A percentile compares a stretch with the other conserved stretches of the same genome.
Evolutionary conservation across 1,140 invertebrate species (phyloP).

Genomic region (Meloidogyne exigua): DNA sequence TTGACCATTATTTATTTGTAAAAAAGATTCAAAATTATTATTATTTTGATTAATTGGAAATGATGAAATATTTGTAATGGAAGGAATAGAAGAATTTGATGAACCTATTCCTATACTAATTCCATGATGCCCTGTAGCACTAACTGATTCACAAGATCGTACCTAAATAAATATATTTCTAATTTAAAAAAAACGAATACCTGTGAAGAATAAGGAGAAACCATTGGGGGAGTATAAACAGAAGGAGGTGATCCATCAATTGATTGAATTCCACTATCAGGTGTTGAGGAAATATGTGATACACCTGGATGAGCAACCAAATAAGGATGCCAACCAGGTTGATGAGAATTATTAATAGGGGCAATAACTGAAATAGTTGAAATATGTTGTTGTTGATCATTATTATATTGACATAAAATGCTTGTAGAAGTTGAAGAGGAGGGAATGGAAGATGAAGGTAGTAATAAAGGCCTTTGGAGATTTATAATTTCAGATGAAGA

Average conservation of each 20-base stretch:
- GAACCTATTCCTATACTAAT: not conserved
- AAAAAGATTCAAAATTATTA: conserved; percentile 4
- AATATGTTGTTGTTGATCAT: too few species aligned
- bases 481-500: not conserved
- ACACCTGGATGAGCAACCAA: conserved; percentile 20
- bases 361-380: not conserved
- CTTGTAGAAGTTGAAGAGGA: too few species aligned
- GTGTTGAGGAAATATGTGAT: conserved; percentile 45
- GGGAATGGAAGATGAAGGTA: not conserved
- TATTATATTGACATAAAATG: too few species aligned
- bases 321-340: conserved; percentile 9
- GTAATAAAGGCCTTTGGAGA: conserved; percentile 1
- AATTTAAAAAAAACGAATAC: conserved; percentile 8
- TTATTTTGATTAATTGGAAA: conserved; percentile 7
- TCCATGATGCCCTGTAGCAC: not conserved
- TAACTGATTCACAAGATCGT: conserved; percentile 22
- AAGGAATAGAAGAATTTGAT: not conserved
- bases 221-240: conserved; percentile 41
- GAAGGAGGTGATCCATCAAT: conserved; percentile 54
- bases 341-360: not conserved
- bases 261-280: conserved; percentile 51
- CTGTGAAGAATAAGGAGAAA: conserved; percentile 47
- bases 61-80: not conserved
- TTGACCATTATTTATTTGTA: not conserved
- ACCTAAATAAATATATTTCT: conserved; percentile 7